Conservation (phyloP, 2,113 vertebrate species). For the Epinephelus moara region DNA sequence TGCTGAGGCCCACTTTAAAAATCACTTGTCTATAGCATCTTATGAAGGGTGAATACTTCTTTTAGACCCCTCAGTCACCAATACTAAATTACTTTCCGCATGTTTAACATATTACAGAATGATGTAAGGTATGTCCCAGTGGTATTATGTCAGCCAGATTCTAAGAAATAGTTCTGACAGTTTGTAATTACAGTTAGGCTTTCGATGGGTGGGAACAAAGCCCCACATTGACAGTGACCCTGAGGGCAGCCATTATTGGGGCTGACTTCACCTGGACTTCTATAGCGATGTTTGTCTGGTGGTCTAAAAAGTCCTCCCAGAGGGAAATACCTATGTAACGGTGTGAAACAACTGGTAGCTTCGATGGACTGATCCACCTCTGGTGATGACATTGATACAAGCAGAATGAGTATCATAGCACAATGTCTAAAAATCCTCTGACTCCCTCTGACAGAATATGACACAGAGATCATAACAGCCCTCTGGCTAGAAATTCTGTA, state of each 20-base stretch:
- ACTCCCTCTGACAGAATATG: conserved; percentile 1
- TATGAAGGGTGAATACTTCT: neutral
- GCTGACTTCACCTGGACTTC: conserved; percentile 47
- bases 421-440: conserved; percentile 5
- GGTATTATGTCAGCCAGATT: conserved; percentile 26
- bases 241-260: conserved; percentile 58
- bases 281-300: conserved; percentile 35
- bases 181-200: conserved; percentile 43
- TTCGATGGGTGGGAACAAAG: conserved; percentile 46
- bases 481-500: neutral
- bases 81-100: conserved; percentile 11
- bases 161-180: conserved; percentile 31
- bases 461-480: conserved; percentile 16
- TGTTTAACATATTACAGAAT: conserved; percentile 27
- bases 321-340: conserved; percentile 58
- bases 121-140: conserved; percentile 26
- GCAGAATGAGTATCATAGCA: conserved; percentile 1
- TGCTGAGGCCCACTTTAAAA: no score
- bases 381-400: conserved; percentile 52
- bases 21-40: neutral
- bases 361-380: conserved; percentile 29
- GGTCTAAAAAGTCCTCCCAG: conserved; percentile 18
- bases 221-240: conserved; percentile 44
- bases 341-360: conserved; percentile 23
- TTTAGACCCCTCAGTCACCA: neutral